Base-by-base conservation (phyloP, 2,797 vertebrate species). In the Sebastes hopkinsi region DNA sequence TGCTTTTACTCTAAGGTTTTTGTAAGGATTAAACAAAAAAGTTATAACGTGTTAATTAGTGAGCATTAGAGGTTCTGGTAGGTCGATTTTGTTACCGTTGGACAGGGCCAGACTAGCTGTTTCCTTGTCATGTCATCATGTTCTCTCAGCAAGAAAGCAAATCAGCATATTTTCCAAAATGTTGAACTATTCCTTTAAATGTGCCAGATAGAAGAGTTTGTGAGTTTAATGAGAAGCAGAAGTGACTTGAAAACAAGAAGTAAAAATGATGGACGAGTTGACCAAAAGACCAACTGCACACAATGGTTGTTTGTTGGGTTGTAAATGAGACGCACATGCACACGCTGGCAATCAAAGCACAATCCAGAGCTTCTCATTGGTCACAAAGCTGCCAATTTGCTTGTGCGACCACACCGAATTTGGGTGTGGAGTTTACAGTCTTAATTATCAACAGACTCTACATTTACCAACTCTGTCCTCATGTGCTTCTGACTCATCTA, bases 401-500 rank as follows among this genome's bases (percentile, higher is more conserved):
- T 30, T 4, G 4, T 74, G 8, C 1, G 11, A 58, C 68, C 29
- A 32, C 64, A 16, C 18, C 6, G 22, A 20, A 18, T 38, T 2
- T 23, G 8, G 2, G 50, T 18, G 18, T 18, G 42, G 42, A 18
- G 42, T 46, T 50, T 54, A 34, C 18, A 6, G 46, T 29, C 25
- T 58, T 59, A 22, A 55, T 72, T 25, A 74, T 38, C n/a, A 25
- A 52, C 38, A 60, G 8, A 46, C 30, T 65, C 9, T 38, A 23
- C 42, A 50, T 64, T 62, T 65, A 55, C 34, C 42, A 27, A 4
- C 36, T 52, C 65, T 69, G 36, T 83, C 12, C 27, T 66, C 23
- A 13, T 62, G 68, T 52, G 29, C 23, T 5, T 42, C 23, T 61
- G 68, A 79, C 59, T 88, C 67, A 73, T 67, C 20, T 46, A 20